Evolutionary conservation across 2,797 vertebrate species (phyloP).

Genomic region (Luscinia megarhynchos): DNA sequence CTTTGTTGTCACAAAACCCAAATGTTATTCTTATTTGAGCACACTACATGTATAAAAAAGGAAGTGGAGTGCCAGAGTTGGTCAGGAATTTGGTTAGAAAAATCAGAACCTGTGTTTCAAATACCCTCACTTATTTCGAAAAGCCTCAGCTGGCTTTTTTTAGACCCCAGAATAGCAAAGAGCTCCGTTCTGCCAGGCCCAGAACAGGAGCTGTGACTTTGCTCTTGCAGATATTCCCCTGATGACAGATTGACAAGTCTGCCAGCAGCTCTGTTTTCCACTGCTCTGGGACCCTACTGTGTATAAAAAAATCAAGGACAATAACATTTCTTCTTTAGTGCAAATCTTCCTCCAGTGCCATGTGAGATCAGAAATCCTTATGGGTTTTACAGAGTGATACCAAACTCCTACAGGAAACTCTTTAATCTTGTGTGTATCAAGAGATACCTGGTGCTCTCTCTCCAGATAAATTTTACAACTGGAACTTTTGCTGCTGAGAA

Average conservation of each 20-base stretch:
- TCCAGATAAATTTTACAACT: background rate
- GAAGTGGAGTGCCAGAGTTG: background rate
- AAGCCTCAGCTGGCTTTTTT: background rate
- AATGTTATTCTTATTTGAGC: background rate
- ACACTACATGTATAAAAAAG: background rate
- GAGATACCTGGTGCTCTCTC: background rate
- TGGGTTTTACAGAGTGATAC: background rate
- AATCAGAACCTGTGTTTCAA: background rate
- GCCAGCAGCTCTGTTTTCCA: background rate
- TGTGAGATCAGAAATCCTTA: background rate
- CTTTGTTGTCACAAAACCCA: background rate
- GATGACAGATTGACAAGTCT: background rate
- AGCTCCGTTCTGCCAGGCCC: background rate
- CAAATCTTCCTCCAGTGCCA: background rate
- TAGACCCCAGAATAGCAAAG: background rate
- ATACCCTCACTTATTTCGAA: background rate
- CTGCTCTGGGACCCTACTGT: background rate
- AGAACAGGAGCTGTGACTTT: background rate
- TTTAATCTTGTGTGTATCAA: background rate
- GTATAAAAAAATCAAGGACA: background rate
- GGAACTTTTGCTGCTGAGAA: background rate
- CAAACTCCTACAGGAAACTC: background rate
- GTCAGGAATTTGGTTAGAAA: background rate
- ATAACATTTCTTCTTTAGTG: background rate
- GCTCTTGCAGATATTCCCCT: background rate